These are phyloP conservation scores for Pempheris klunzingeri DNA, from an alignment of 2,797 vertebrate genomes.

Conservation along the genomic window DNA sequence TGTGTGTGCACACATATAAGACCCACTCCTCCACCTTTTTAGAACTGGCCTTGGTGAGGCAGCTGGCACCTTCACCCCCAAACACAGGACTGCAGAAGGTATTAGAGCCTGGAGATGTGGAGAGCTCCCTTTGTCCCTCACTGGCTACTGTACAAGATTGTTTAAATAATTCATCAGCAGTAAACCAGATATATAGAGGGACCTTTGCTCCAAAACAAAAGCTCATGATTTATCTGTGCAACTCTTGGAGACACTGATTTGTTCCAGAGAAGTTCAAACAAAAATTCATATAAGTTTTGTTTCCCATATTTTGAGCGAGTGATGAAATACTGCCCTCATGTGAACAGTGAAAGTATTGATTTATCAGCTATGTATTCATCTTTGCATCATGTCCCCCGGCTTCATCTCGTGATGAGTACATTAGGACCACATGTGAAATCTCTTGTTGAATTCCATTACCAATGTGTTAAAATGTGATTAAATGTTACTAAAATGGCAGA, in stretches of 20 bases:
- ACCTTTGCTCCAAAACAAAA: conserved; percentile 46
- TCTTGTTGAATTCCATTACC: not conserved
- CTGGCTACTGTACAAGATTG: conserved; percentile 69
- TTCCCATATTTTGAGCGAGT: not conserved
- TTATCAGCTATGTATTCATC: not conserved
- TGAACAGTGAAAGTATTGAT: conserved; percentile 18
- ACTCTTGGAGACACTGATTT: conserved; percentile 64
- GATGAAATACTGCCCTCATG: conserved; percentile 37
- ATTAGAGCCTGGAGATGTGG: conserved; percentile 49
- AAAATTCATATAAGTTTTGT: not conserved
- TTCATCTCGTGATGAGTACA: not conserved
- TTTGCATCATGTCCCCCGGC: not conserved
- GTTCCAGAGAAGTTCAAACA: not conserved
- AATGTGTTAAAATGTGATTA: not conserved
- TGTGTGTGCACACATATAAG: not conserved
- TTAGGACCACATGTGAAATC: not conserved
- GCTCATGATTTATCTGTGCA: conserved; percentile 24
- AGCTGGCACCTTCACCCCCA: conserved; percentile 18
- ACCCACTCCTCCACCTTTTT: not conserved
- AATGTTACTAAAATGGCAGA: not conserved
- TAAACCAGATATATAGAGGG: conserved; percentile 63
- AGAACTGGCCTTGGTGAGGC: conserved; percentile 3
- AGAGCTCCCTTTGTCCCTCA: conserved; percentile 62
- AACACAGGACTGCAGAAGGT: conserved; percentile 44
- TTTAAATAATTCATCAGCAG: conserved; percentile 81